Evolutionary conservation across 2,888 invertebrate genomes (phyloP), one percentile per base, ranked within the genome.

Genomic region (Pyrochroa serraticornis): DNA sequence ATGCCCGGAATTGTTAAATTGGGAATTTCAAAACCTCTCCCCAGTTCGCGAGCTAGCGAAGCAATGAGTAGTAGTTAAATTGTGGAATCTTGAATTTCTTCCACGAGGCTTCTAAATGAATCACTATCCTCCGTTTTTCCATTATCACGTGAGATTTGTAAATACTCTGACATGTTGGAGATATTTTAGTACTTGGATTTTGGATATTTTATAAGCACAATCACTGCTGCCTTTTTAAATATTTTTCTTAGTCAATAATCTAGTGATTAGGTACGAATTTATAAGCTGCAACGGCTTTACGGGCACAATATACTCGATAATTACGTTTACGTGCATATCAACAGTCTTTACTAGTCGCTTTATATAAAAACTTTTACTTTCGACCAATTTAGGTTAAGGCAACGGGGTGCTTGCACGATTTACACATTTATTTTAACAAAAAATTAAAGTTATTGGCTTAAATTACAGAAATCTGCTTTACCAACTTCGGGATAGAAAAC

Each of bases 1-100:
- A 89, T 93, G 0, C 86, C 90, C 71, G 99, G 98, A 39, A 82
- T 86, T 47, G 98, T 98, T 1, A 86, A 86, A 69, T 90, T 99
- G 56, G 97, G 97, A 42, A 90, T 99, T 63, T 95, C 97, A 49
- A 87, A 93, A 68, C 94, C 95, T 7, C 81, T 91, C 63, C 88
- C 89, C 12, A 75, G 80, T 54, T 67, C 67, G 8, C 66, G 69
- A 47, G 61, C 63, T 9, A 71, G 68, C 42, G 69, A 68, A 50
- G 54, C 60, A 14, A 41, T 59, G 36, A 66, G 65, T 49, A 65
- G 44, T 59, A 61, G 54, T 38, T 37, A 38, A 38, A 63, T 60
- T 14, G 50, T 58, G 9, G 62, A 49, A 6, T 64, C 64, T 9
- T 66, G 59, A 63, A 57, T 58, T 32, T 42, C 31, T 36, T 9